phyloP scores from a whole-genome alignment of 2,888 invertebrate species.

The Gandaritis pyraliata region DNA sequence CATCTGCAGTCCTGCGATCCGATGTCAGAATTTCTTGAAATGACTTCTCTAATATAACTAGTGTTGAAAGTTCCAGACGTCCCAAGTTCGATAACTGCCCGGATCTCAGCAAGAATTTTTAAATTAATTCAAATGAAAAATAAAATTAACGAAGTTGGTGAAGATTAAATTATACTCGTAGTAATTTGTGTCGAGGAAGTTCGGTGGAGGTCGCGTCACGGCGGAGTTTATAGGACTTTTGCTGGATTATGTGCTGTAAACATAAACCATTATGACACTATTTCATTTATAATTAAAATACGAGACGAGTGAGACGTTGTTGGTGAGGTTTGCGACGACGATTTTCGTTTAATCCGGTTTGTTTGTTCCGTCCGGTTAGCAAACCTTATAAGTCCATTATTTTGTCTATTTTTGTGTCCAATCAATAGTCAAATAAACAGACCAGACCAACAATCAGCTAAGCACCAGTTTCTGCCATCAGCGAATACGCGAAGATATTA shows the following conservation, averaged over 20 bases:
- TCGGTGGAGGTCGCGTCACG: constrained; percentile 58
- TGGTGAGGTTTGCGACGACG: background rate
- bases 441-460: too few relatives aligned
- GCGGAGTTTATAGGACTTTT: constrained; percentile 35
- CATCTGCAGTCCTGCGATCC: constrained; percentile 48
- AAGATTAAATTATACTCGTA: constrained; percentile 76
- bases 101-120: constrained; percentile 77
- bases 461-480: too few relatives aligned
- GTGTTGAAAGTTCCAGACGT: constrained; percentile 74
- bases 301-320: background rate
- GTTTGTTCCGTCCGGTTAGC: too few relatives aligned
- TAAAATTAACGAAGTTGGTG: constrained; percentile 78
- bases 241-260: constrained; percentile 31
- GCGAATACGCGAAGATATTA: too few relatives aligned
- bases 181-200: constrained; percentile 77
- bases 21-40: constrained; percentile 66
- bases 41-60: constrained; percentile 74
- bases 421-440: too few relatives aligned
- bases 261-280: constrained; percentile 24
- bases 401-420: too few relatives aligned
- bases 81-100: constrained; percentile 75
- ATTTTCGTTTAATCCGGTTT: too few relatives aligned
- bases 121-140: constrained; percentile 82
- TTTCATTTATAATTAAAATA: constrained; percentile 20
- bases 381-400: too few relatives aligned